phyloP scores from a whole-genome alignment of 2,888 invertebrate genomes.

The Ectobius pallidus region DNA sequence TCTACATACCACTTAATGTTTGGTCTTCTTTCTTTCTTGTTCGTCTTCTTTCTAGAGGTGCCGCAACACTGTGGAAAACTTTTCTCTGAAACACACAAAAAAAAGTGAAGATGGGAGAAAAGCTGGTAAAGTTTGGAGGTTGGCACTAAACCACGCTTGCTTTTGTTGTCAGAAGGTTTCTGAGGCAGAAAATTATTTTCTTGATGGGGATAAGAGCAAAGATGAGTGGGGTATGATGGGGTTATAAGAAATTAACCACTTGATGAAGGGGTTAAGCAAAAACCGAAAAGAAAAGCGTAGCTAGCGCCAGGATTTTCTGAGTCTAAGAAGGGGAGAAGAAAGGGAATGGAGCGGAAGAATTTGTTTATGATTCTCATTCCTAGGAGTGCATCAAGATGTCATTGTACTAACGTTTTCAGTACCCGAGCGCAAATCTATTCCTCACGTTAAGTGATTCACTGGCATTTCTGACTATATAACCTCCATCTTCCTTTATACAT shows the following conservation, averaged over 20 bases:
- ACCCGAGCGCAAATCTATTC: too few relatives aligned
- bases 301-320: not conserved
- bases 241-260: slow-evolving; percentile 22
- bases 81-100: slow-evolving; percentile 3
- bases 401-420: too few relatives aligned
- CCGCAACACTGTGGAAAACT: slow-evolving; percentile 13
- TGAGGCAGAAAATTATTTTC: slow-evolving; percentile 30
- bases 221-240: slow-evolving; percentile 12
- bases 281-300: not conserved
- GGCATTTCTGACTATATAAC: too few relatives aligned
- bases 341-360: not conserved
- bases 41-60: slow-evolving; percentile 4
- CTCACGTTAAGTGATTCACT: too few relatives aligned
- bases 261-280: slow-evolving; percentile 20
- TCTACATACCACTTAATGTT: slow-evolving; percentile 2
- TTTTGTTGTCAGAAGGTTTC: slow-evolving; percentile 22
- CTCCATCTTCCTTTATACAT: too few relatives aligned
- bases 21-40: too few relatives aligned
- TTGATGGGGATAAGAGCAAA: slow-evolving; percentile 13
- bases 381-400: not conserved
- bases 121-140: slow-evolving; percentile 23
- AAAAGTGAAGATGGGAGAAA: not conserved
- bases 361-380: not conserved
- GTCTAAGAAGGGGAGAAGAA: not conserved
- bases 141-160: slow-evolving; percentile 18